Percentiles rank a stretch among this genome's conserved stretches.
These are phyloP conservation scores for Heloderma charlesbogerti DNA, from an alignment of 2,113 vertebrate genomes.

Conservation along the genomic window DNA sequence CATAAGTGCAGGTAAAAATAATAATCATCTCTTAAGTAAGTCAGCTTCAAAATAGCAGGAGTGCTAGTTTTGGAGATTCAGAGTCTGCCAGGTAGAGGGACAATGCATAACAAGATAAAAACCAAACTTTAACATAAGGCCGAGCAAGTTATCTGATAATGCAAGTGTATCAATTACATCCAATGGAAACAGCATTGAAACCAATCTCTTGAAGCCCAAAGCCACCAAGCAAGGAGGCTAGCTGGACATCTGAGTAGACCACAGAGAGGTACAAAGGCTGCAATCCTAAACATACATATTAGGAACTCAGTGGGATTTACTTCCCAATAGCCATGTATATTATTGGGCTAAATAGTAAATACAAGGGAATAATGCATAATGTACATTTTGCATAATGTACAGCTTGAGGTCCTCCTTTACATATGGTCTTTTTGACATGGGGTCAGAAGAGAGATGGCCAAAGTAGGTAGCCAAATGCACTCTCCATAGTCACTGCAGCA, in stretches of 20 bases:
- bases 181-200: background rate
- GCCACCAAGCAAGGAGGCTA: background rate
- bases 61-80: background rate
- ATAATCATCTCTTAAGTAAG: background rate
- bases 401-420: background rate
- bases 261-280: background rate
- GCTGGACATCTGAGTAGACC: background rate
- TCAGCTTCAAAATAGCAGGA: background rate
- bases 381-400: background rate
- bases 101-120: background rate
- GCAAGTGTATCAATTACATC: background rate
- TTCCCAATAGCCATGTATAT: background rate
- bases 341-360: background rate
- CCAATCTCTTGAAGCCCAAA: background rate
- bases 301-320: background rate
- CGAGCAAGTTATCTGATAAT: background rate
- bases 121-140: background rate
- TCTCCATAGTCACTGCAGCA: background rate
- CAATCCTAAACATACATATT: background rate
- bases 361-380: too few relatives aligned
- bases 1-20: background rate
- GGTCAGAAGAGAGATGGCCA: background rate
- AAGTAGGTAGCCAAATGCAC: background rate
- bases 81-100: background rate
- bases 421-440: background rate